Conservation (phyloP, 2,888 invertebrate genomes). For the Ormyrus pomaceus region DNA sequence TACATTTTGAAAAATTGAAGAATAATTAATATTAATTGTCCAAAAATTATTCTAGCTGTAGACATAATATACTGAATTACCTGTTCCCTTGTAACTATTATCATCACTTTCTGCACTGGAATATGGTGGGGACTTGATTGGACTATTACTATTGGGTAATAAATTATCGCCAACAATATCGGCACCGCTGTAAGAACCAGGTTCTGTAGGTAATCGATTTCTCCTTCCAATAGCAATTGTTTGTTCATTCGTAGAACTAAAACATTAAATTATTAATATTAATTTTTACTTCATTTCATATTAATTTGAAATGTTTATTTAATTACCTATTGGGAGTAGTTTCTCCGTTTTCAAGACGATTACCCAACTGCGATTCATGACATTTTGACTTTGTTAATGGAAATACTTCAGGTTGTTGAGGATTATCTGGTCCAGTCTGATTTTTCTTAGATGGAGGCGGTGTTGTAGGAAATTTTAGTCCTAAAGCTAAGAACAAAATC, state of each 20-base stretch:
- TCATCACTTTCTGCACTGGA: constrained; percentile 77
- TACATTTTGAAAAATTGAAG: background rate
- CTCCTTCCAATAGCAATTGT: constrained; percentile 69
- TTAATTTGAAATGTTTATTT: constrained; percentile 12
- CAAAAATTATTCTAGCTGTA: no score
- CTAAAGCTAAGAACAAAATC: constrained; percentile 64
- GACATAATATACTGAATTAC: constrained; percentile 56
- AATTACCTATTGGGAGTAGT: constrained; percentile 69
- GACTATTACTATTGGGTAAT: constrained; percentile 75
- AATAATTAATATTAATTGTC: background rate
- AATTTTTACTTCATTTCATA: background rate
- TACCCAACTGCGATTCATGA: constrained; percentile 91
- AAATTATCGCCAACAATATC: constrained; percentile 67
- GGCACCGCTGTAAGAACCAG: constrained; percentile 77
- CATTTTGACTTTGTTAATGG: constrained; percentile 93
- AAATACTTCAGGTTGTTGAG: constrained; percentile 70
- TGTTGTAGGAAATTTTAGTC: constrained; percentile 86
- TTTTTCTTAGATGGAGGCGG: constrained; percentile 88
- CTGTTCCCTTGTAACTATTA: constrained; percentile 76
- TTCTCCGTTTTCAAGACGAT: constrained; percentile 79
- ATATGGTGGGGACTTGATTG: constrained; percentile 80
- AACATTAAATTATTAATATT: constrained; percentile 53
- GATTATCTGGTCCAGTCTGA: constrained; percentile 78
- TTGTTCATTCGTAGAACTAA: constrained; percentile 59
- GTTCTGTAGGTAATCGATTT: constrained; percentile 79